Evolutionary conservation across 2,113 vertebrate species (phyloP), one percentile per base, ranked within the genome.

Genomic region (Hippocampus mohnikei): DNA sequence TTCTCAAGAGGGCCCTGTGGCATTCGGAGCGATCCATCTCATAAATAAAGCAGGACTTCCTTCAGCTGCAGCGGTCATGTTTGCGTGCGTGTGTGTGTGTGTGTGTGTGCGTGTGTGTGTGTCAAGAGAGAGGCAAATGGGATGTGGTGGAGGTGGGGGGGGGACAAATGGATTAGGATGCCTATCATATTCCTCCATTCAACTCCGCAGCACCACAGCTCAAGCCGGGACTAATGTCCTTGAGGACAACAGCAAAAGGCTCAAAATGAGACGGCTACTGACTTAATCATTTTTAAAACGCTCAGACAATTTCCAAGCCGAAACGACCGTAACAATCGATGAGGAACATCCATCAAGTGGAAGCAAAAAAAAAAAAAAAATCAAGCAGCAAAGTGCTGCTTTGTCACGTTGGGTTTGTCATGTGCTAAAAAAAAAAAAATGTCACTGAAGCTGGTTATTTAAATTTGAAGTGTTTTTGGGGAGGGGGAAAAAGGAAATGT

Each of bases 41-140:
- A 88, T 89, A 86, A 90, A 89, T 87, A 89, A 87, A 81, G 76
- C 78, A 89, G 64, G 75, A 76, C 72, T 88, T 84, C 80, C 78
- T 83, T 78, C 70, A 78, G 77, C 73, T 73, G 53, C 33, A 80
- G 33, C 33, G 78, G 33, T 53, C 70, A 4, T 69, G 67, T 74
- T 46, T 62, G 56, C 29, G 42, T n/a, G 65, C 48, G 55, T 27
- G 66, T 25, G 69, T 66, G 71, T 63, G 71, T 40, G 67, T 41
- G 66, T 29, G 44, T 21, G 21, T 58, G 37, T 53, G 68, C 1
- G 52, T 29, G 46, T 46, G 66, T 21, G 64, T 69, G 70, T 11
- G 69, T 61, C 44, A 18, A 29, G n/a, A 21, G 37, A 13, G 21
- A 40, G 65, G n/a, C n/a, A 25, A 46, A 25, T 13, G 40, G 42